Conservation (phyloP, 1,140 invertebrate genomes). For the Drosophila insularis region DNA sequence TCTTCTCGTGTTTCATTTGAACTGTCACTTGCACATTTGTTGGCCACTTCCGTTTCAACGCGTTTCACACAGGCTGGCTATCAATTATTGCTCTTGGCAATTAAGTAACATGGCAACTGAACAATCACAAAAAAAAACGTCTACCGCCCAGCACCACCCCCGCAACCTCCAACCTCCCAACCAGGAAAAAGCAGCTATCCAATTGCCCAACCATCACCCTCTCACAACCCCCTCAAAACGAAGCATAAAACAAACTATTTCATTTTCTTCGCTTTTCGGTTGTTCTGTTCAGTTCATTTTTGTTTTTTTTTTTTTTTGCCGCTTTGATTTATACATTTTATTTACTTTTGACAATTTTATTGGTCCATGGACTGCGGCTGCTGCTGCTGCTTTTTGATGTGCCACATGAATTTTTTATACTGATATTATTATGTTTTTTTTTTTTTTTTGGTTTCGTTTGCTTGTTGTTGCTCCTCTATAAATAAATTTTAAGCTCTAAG, state of each 20-base stretch:
- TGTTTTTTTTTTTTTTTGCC: not conserved
- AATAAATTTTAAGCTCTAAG: slow-evolving; percentile 43
- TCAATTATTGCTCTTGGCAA: slow-evolving; percentile 24
- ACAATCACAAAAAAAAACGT: not conserved
- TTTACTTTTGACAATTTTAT: slow-evolving; percentile 22
- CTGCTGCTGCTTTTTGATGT: slow-evolving; percentile 13
- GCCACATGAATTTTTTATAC: slow-evolving; percentile 13
- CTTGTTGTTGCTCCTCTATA: slow-evolving; percentile 35
- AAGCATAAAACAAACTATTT: slow-evolving; percentile 20
- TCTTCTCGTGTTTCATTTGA: slow-evolving; percentile 15
- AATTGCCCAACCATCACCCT: not conserved
- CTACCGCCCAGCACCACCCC: not conserved
- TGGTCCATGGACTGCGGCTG: not conserved
- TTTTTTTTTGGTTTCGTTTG: slow-evolving; percentile 10
- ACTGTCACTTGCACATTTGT: slow-evolving; percentile 22
- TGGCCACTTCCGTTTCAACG: slow-evolving; percentile 21
- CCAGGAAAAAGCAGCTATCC: not conserved
- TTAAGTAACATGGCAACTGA: slow-evolving; percentile 22
- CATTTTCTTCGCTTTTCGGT: slow-evolving; percentile 1
- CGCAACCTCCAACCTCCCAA: not conserved
- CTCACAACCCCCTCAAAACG: not conserved
- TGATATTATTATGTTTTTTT: slow-evolving; percentile 7
- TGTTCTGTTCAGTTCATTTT: not conserved
- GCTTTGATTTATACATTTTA: slow-evolving; percentile 19
- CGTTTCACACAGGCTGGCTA: slow-evolving; percentile 20